Evolutionary conservation across 2,888 invertebrate genomes (phyloP).

Genomic region (Physocephala rufipes): DNA sequence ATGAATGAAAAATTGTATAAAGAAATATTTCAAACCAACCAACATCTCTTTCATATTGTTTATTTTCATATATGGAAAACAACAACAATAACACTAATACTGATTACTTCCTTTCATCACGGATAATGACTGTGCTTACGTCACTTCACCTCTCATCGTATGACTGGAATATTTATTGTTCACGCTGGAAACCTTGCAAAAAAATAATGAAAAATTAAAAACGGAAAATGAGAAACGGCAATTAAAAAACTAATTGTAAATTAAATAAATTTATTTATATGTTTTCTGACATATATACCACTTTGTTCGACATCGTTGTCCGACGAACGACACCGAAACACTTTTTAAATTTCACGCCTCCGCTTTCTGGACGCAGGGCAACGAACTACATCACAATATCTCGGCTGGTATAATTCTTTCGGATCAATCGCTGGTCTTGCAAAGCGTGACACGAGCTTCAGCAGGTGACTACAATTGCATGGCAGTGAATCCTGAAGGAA

Average conservation of each 20-base stretch:
- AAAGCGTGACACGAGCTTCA: slow-evolving; percentile 81
- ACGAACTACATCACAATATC: slow-evolving; percentile 84
- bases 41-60: neutral
- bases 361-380: slow-evolving; percentile 69
- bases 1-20: too few species aligned
- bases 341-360: neutral
- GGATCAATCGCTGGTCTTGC: slow-evolving; percentile 86
- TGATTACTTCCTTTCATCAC: neutral
- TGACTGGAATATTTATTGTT: too few species aligned
- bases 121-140: neutral
- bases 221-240: too few species aligned
- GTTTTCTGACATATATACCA: neutral
- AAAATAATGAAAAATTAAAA: too few species aligned
- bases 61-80: slow-evolving; percentile 8
- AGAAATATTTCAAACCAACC: too few species aligned
- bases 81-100: neutral
- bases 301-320: neutral
- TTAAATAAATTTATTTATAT: neutral
- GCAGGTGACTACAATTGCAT: slow-evolving; percentile 90
- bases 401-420: slow-evolving; percentile 84
- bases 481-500: slow-evolving; percentile 86
- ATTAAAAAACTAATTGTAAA: neutral
- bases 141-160: neutral
- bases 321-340: neutral
- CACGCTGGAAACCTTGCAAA: too few species aligned